Base-by-base conservation (phyloP, 2,888 invertebrate species). In the Ellobium chinense region DNA sequence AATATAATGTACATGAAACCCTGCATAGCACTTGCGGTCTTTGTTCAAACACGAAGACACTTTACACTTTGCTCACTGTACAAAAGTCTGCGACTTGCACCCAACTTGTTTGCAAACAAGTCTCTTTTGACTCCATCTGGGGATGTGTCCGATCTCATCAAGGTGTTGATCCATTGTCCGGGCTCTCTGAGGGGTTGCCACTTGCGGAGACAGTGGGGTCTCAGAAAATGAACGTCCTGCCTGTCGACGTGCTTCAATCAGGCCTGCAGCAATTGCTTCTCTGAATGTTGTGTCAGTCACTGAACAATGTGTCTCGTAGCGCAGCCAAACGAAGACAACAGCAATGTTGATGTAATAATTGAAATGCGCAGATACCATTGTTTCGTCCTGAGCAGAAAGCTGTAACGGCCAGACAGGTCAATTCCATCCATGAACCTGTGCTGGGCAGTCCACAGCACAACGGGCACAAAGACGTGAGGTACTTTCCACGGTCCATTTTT, bases 351-450 rank as follows among this genome's bases (percentile, higher is more conserved):
- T 60, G n/a, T 7, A 7, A 60, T 60, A n/a, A n/a, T n/a, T 14
- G n/a, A 60, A 60, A 60, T 60, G 14, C 18, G 7, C 46, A 81
- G 63, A 80, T 81, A 18, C 46, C 46, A 46, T 46, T 18, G 7
- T 46, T 46, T 46, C 18, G 46, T 46, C 9, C 46, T 7, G 29
- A 83, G 24, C 29, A 74, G 80, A 68, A 80, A 80, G 5, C 60
- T 54, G 54, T 83, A 83, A 4, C 63, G 62, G 18, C 76, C 80
- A 27, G 74, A 36, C 18, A 78, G 39, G 63, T 84, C 83, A 1
- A 84, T 78, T 12, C 84, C 83, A 56, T 66, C 80, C 80, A 84
- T 84, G 29, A 79, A 54, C 39, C 63, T 62, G 54, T 79, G 68
- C 66, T 21, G 74, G 82, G n/a, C 75, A 69, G 63, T 39, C 46